Evolutionary conservation across 1,140 invertebrate species (phyloP), one percentile per base, ranked within the genome.

Genomic region (Dendroctonus ponderosae): DNA sequence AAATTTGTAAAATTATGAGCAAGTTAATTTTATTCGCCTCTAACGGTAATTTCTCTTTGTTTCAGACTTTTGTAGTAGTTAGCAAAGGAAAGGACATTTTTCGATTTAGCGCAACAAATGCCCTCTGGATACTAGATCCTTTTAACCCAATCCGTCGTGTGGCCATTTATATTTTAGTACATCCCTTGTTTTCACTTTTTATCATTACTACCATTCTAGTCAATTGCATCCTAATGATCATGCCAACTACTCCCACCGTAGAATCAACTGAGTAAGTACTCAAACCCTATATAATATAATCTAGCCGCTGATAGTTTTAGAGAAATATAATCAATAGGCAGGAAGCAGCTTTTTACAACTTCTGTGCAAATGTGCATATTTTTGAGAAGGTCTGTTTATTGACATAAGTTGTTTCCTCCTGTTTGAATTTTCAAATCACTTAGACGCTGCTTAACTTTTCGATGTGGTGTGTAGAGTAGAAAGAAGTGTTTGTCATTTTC

Each of bases 81-180:
- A 97, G 93, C 85, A 97, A 92, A 87, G 95, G 96, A 83, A 96
- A 94, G 86, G 94, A 96, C 84, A 97, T 98, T 85, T 98, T 95
- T 87, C 89, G 96, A 83, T 99, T 98, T 87, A 96, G 92, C 83
- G 94, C 96, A 78, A 94, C 93, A 72, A 91, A 97, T 81, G 94
- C 94, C 79, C 83, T 98, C 80, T 98, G 91, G 87, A 85, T 96
- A 79, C 86, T 99, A 77, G 91, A 93, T 82, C 96, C 96, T 71
- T 98, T 98, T 85, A 97, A 97, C 85, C 94, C 95, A 71, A 91
- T 98, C 82, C 90, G 96, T 83, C 88, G 94, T 81, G 91, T 94
- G 79, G 94, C 96, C 77, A 96, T 99, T 84, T 97, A 94, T 83
- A 93, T 98, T 83, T 86, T 98, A 81, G 95, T 97, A 78, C 96